Conservation (phyloP, 1,140 invertebrate species). For the Hermatobates lingyangjiaoensis region DNA sequence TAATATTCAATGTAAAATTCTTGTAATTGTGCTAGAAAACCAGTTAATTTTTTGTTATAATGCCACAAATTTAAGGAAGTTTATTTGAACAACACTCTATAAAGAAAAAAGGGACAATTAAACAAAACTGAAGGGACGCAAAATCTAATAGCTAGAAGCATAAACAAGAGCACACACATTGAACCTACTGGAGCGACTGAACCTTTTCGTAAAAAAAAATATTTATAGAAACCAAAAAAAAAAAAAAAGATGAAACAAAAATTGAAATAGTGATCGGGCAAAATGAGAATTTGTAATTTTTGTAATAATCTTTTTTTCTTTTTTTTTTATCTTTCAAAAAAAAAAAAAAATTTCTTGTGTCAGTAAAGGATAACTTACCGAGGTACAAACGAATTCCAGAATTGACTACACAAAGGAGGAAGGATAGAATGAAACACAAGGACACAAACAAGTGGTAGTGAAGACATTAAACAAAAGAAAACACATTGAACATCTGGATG, state of each 20-base stretch:
- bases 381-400: constrained; percentile 92
- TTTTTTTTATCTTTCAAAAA: constrained; percentile 10
- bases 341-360: constrained; percentile 9
- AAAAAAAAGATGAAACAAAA: constrained; percentile 1
- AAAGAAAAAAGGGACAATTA: no score
- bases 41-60: no score
- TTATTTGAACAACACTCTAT: no score
- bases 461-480: constrained; percentile 14
- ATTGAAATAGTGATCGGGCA: constrained; percentile 10
- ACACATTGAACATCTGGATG: constrained; percentile 12
- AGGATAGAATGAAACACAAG: constrained; percentile 19
- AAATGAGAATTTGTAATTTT: constrained; percentile 1
- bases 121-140: no score
- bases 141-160: no score
- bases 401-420: constrained; percentile 58
- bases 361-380: constrained; percentile 57
- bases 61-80: no score
- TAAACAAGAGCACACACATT: no score
- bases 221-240: constrained; percentile 10
- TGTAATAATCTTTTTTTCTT: constrained; percentile 3
- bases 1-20: no score
- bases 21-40: no score
- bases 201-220: constrained; percentile 12
- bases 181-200: no score
- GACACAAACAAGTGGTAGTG: constrained; percentile 17